Evolutionary conservation across 2,888 invertebrate species (phyloP), one percentile per base, ranked within the genome.

Genomic region (Onchidella celtica): DNA sequence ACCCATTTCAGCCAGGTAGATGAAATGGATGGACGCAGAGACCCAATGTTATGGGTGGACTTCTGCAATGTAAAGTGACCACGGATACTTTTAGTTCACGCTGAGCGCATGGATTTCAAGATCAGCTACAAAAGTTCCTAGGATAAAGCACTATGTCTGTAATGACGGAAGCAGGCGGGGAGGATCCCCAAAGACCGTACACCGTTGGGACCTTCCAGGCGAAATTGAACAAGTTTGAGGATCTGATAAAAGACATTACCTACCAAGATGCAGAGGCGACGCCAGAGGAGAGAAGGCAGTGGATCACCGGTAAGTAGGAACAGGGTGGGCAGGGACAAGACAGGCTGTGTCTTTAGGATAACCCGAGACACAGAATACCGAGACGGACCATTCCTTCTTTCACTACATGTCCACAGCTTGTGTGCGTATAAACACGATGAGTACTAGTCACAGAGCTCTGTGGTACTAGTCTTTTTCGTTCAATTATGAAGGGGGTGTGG

Each of bases 201-300:
- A 92, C 91, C 0, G 85, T 88, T 24, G 90, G 91, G 9, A 90
- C 90, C 17, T 93, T 93, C 84, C 90, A 92, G 84, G 86, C 86
- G 69, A 88, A 89, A 75, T 86, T 93, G 29, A 86, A 90, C 78
- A 87, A 91, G 81, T 93, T 93, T 82, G 87, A 89, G 83, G 90
- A 90, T 14, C 83, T 92, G 1, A 92, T 93, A 78, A 89, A 89
- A 57, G 90, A 90, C 69, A 87, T 92, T 4, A 93, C 92, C 0
- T 86, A 91, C 21, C 91, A 91, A 81, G 91, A 91, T 73, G 87
- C 89, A 2, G 92, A 92, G 79, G 91, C 92, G 0, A 90, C 91
- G 0, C 88, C 91, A 1, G 93, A 93, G 75, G 91, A 92, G 78
- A 83, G 91, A 32, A 85, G 93, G 21, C 92, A 92, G 80, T 88